Evolutionary conservation across 2,113 vertebrate species (phyloP).

Genomic region (Stigmatopora nigra): DNA sequence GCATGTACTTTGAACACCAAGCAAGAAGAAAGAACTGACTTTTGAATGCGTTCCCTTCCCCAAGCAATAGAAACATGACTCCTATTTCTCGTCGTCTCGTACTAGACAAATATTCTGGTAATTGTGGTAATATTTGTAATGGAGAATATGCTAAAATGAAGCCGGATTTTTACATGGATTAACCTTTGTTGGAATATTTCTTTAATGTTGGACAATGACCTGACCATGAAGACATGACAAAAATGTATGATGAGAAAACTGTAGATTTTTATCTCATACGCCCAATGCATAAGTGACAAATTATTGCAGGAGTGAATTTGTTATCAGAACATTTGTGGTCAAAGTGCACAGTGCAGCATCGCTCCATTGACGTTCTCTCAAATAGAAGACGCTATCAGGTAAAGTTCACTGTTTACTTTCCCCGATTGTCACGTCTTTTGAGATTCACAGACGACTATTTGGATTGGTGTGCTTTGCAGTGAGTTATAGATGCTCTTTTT

Average conservation of each 20-base stretch:
- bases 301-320: conserved; percentile 45
- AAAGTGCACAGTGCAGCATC: conserved; percentile 57
- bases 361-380: conserved; percentile 27
- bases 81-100: not conserved
- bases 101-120: not conserved
- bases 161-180: not conserved
- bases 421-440: not conserved
- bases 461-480: not conserved
- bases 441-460: not conserved
- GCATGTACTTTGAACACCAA: conserved; percentile 19
- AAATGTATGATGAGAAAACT: conserved; percentile 2
- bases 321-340: conserved; percentile 63
- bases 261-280: conserved; percentile 31
- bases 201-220: not conserved
- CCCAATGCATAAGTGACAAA: conserved; percentile 37
- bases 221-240: not conserved
- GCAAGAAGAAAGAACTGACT: conserved; percentile 8
- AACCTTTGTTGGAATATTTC: not conserved
- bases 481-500: conserved; percentile 5
- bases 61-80: not conserved
- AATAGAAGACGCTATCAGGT: conserved; percentile 35
- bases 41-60: not conserved
- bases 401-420: conserved; percentile 22
- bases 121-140: not conserved
- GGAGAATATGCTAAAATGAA: not conserved